Evolutionary conservation across 2,888 invertebrate genomes (phyloP).

Genomic region (Sicus ferrugineus): DNA sequence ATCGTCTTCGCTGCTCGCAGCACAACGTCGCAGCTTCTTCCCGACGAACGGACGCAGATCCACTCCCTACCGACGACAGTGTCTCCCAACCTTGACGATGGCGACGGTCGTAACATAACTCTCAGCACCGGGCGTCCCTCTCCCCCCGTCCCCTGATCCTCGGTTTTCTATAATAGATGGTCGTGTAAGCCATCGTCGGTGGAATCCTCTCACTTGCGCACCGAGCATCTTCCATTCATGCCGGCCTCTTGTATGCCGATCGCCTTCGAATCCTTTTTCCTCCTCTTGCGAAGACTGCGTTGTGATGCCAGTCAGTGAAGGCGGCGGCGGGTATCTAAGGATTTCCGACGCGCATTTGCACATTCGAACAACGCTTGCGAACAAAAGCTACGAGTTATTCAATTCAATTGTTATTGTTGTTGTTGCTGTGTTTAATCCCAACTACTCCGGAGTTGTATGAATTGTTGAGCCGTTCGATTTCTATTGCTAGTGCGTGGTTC

Average conservation of each 20-base stretch:
- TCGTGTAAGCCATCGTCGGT: background rate
- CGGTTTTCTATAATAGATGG: background rate
- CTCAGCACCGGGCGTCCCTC: background rate
- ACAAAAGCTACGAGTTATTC: slow-evolving; percentile 4
- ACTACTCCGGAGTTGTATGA: background rate
- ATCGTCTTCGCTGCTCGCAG: background rate
- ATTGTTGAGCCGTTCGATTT: background rate
- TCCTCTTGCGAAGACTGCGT: background rate
- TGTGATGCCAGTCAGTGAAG: background rate
- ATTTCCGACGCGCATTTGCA: background rate
- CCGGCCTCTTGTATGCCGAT: background rate
- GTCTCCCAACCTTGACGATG: background rate
- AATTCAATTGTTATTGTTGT: slow-evolving; percentile 10
- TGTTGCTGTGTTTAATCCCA: background rate
- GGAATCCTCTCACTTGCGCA: background rate
- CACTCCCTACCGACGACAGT: background rate
- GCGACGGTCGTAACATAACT: background rate
- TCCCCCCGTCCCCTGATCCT: background rate
- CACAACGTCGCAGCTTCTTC: too few species aligned
- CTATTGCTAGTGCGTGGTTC: background rate
- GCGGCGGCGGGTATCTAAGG: background rate
- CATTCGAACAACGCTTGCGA: background rate
- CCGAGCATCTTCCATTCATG: background rate
- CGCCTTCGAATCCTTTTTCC: background rate
- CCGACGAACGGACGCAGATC: too few species aligned